phyloP scores from a whole-genome alignment of 2,797 vertebrate genomes.

The Brachymystax lenok region DNA sequence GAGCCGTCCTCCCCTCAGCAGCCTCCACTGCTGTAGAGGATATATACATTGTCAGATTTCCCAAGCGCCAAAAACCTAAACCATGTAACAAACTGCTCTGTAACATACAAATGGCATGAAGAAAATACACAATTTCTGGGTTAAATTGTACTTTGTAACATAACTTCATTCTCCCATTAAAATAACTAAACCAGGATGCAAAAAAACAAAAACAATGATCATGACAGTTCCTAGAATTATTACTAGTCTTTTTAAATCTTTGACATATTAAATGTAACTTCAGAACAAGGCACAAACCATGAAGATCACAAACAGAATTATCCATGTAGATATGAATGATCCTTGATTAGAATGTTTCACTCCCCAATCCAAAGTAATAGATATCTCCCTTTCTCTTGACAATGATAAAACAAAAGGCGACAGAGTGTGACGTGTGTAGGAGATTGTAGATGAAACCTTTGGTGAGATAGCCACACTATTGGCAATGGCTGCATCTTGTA shows the following conservation, averaged over 20 bases:
- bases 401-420: constrained; percentile 62
- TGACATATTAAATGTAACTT: constrained; percentile 74
- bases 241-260: constrained; percentile 67
- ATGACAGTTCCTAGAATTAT: constrained; percentile 64
- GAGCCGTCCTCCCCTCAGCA: constrained; percentile 13
- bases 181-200: constrained; percentile 46
- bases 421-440: constrained; percentile 56
- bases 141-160: constrained; percentile 44
- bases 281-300: constrained; percentile 83
- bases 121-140: constrained; percentile 52
- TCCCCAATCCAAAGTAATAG: constrained; percentile 48
- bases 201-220: constrained; percentile 33
- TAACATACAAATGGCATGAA: constrained; percentile 50
- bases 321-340: constrained; percentile 49
- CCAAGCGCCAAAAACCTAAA: constrained; percentile 37
- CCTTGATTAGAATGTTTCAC: constrained; percentile 53
- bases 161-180: constrained; percentile 54
- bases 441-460: constrained; percentile 67
- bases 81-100: constrained; percentile 50
- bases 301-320: constrained; percentile 65
- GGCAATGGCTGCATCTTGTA: constrained; percentile 35
- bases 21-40: constrained; percentile 25
- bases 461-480: constrained; percentile 63
- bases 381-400: constrained; percentile 40
- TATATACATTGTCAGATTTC: constrained; percentile 14